These are phyloP conservation scores for Plectrocnemia conspersa DNA, from an alignment of 1,140 invertebrate genomes.

Conservation along the genomic window DNA sequence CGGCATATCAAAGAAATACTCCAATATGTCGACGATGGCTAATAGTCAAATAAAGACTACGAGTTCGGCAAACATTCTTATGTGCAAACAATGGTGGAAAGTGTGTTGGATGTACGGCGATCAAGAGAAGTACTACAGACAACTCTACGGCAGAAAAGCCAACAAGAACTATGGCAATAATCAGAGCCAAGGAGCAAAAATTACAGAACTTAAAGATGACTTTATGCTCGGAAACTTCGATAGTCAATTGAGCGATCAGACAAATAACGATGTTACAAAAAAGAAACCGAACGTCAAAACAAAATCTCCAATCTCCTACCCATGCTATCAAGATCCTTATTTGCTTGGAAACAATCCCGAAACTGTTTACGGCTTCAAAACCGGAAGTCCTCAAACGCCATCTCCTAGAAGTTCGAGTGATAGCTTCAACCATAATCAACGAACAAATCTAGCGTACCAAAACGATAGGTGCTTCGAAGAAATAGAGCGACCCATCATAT, in stretches of 20 bases:
- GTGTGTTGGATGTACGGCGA: slow-evolving; percentile 82
- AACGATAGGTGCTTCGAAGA: background rate
- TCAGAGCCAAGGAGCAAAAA: slow-evolving; percentile 46
- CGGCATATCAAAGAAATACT: slow-evolving; percentile 1
- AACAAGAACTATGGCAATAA: slow-evolving; percentile 44
- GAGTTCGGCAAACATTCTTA: slow-evolving; percentile 65
- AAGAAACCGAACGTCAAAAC: slow-evolving; percentile 37
- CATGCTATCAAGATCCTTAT: slow-evolving; percentile 29
- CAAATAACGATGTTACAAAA: slow-evolving; percentile 44
- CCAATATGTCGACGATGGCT: slow-evolving; percentile 48
- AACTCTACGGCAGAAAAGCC: slow-evolving; percentile 66
- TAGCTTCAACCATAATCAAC: too few species aligned
- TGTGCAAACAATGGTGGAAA: slow-evolving; percentile 84
- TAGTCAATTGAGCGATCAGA: slow-evolving; percentile 32
- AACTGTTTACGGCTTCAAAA: slow-evolving; percentile 32
- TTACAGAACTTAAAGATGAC: slow-evolving; percentile 49
- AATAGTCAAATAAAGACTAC: slow-evolving; percentile 50
- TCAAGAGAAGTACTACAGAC: slow-evolving; percentile 76
- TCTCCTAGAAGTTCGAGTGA: slow-evolving; percentile 21
- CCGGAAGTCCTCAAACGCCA: slow-evolving; percentile 33
- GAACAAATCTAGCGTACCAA: background rate
- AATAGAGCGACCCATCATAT: slow-evolving; percentile 14
- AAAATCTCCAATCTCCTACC: slow-evolving; percentile 18
- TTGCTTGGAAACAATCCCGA: slow-evolving; percentile 28
- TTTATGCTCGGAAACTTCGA: slow-evolving; percentile 39